Conservation (phyloP, 2,888 invertebrate genomes). For the Cylloceria caligata region DNA sequence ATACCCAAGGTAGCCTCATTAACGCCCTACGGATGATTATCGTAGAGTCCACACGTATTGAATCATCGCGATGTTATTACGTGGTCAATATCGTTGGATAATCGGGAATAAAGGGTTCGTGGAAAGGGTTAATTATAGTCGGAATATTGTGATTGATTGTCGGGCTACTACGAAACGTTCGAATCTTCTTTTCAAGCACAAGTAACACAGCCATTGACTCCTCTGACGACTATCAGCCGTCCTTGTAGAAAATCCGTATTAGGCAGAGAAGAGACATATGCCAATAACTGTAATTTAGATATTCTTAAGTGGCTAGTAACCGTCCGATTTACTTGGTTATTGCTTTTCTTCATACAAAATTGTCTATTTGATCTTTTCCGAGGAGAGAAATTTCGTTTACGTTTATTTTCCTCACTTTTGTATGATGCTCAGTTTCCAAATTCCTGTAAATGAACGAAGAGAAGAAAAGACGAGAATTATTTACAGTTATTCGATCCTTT, state of each 20-base stretch:
- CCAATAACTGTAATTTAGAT: not conserved
- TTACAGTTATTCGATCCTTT: slow-evolving; percentile 72
- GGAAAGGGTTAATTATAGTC: slow-evolving; percentile 57
- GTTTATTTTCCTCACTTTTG: not conserved
- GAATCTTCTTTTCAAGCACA: not conserved
- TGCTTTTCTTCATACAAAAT: not conserved
- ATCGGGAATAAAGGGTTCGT: slow-evolving; percentile 26
- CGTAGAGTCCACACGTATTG: slow-evolving; percentile 47
- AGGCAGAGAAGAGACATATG: not conserved
- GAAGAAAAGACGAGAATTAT: slow-evolving; percentile 41
- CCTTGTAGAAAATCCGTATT: not conserved
- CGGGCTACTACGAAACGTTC: slow-evolving; percentile 50
- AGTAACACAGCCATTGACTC: slow-evolving; percentile 5
- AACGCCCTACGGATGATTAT: slow-evolving; percentile 55
- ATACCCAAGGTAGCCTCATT: slow-evolving; percentile 57
- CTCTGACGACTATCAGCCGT: not conserved
- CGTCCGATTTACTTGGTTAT: not conserved
- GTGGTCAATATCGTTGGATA: slow-evolving; percentile 48
- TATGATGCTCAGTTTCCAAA: slow-evolving; percentile 12
- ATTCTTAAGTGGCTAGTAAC: not conserved
- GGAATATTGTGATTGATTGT: slow-evolving; percentile 59
- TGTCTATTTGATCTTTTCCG: slow-evolving; percentile 18
- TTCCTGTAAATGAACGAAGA: slow-evolving; percentile 34
- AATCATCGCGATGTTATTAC: slow-evolving; percentile 57
- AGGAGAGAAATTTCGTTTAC: not conserved